Base-by-base conservation (phyloP, 2,888 invertebrate species). In the Patella depressa region DNA sequence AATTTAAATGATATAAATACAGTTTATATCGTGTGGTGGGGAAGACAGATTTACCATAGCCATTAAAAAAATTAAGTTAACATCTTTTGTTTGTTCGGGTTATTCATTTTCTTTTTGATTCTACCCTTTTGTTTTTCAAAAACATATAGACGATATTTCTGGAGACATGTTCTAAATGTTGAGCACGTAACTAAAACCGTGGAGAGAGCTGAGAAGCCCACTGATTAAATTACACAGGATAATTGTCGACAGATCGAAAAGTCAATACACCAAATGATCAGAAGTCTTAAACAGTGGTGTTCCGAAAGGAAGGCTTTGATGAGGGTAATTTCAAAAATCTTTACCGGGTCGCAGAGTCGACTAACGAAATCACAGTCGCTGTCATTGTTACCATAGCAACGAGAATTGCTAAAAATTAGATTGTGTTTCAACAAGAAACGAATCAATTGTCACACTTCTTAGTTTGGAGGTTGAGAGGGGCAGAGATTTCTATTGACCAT, bases 321-420 rank as follows among this genome's bases (percentile, higher is more conserved):
- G 11, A 65, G 65, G 24, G 19, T 5, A 57, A 15, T 17, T 57
- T 57, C n/a, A 17, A 15, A 57, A 57, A 57, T 57, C n/a, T 17
- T 57, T 57, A 17, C 57, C 57, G 15, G n/a, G 24, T 24, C 19
- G 65, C 11, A 12, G 24, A 19, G 54, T 69, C 24, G 69, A 54
- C 72, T 81, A 81, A 81, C 76, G 55, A 69, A 79, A 81, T 81
- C 79, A 81, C 77, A 59, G 74, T 75, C 77, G 70, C 73, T 73
- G 77, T 73, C 78, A 29, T n/a, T 14, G 79, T 81, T 73, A 59
- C 79, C 78, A 55, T 71, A 76, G 81, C 65, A 81, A 81, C 81
- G 69, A 69, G 74, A 72, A 76, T 76, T 74, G 77, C 75, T 70
- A 74, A 55, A 79, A 81, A 81, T 81, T 71, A 78, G 75, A 81